Evolutionary conservation across 2,888 invertebrate genomes (phyloP).

Genomic region (Phengaris alcon): DNA sequence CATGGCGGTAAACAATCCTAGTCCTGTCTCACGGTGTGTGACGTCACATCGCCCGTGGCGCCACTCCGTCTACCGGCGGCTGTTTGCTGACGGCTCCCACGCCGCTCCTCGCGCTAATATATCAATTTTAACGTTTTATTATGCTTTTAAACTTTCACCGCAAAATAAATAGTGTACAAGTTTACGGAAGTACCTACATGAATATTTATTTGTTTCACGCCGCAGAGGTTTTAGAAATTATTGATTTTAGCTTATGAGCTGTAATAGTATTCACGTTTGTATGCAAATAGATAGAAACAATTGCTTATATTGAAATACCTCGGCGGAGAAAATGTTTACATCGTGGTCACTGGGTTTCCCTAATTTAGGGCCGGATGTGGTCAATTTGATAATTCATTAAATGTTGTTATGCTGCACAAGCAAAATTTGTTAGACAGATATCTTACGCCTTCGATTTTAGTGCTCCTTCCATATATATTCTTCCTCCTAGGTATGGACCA

Average conservation of each 20-base stretch:
- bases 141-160: constrained; percentile 66
- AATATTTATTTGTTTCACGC: constrained; percentile 43
- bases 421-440: neutral
- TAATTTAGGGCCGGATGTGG: neutral
- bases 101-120: constrained; percentile 43
- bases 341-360: neutral
- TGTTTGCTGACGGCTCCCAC: constrained; percentile 42
- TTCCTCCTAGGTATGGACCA: neutral
- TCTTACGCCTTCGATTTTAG: no score
- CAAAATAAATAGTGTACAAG: constrained; percentile 50
- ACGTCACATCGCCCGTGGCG: constrained; percentile 52
- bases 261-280: constrained; percentile 21
- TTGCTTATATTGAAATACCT: neutral
- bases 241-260: constrained; percentile 12
- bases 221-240: constrained; percentile 33
- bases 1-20: neutral
- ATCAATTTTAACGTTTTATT: constrained; percentile 51
- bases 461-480: no score
- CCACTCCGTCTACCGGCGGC: constrained; percentile 32
- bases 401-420: neutral
- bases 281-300: constrained; percentile 24
- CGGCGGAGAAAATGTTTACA: neutral
- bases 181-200: constrained; percentile 51
- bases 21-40: neutral
- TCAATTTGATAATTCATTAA: neutral